These are phyloP conservation scores for Hermatobates lingyangjiaoensis DNA, from an alignment of 1,140 invertebrate species.

Conservation along the genomic window DNA sequence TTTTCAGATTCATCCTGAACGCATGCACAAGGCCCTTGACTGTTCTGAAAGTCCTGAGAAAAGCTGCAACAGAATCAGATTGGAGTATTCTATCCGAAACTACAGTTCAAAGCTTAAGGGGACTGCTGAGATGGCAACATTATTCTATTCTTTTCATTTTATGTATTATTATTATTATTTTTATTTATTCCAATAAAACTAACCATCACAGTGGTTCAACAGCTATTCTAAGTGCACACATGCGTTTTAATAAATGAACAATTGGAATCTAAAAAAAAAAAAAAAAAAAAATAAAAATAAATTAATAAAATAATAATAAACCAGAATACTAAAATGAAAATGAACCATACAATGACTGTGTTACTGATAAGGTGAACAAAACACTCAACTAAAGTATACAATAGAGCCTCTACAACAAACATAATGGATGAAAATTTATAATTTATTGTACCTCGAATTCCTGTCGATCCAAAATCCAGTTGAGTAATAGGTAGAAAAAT, in stretches of 20 bases:
- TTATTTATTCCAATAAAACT: slow-evolving; percentile 9
- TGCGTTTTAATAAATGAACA: slow-evolving; percentile 13
- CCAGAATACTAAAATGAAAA: too few relatives aligned
- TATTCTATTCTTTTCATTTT: slow-evolving; percentile 13
- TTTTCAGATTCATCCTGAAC: too few relatives aligned
- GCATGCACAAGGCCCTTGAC: too few relatives aligned
- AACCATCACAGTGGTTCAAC: slow-evolving; percentile 13
- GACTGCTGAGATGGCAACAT: slow-evolving; percentile 19
- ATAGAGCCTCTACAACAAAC: slow-evolving; percentile 13
- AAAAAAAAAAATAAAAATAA: slow-evolving; percentile 7
- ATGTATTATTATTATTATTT: too few relatives aligned
- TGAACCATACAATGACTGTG: too few relatives aligned
- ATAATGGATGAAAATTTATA: slow-evolving; percentile 9
- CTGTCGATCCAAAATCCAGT: slow-evolving; percentile 32
- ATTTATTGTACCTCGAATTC: slow-evolving; percentile 43
- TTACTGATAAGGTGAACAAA: slow-evolving; percentile 11
- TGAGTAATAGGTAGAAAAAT: slow-evolving; percentile 29
- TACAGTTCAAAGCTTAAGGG: slow-evolving; percentile 19
- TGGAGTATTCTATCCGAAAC: too few relatives aligned
- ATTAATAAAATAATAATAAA: too few relatives aligned
- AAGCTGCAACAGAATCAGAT: too few relatives aligned
- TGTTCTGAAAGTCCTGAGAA: too few relatives aligned
- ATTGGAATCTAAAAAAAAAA: slow-evolving; percentile 8
- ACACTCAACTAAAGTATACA: slow-evolving; percentile 5
- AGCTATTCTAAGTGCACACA: slow-evolving; percentile 16